Conservation (phyloP, 1,140 invertebrate species). For the Lordiphosa mommai region DNA sequence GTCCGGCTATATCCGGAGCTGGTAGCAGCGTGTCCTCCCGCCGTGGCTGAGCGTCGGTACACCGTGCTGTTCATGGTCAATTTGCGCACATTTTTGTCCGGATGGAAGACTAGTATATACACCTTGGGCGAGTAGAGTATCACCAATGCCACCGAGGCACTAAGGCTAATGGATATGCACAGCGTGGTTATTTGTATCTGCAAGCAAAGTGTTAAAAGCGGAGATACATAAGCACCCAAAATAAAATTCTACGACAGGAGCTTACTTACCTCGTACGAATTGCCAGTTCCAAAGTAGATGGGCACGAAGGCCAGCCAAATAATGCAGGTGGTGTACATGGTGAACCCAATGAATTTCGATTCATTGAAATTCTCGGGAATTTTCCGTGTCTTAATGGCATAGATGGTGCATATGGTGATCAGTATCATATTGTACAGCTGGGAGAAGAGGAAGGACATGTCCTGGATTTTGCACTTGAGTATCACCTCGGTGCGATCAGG, state of each 20-base stretch:
- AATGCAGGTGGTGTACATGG: constrained; percentile 93
- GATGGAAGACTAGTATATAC: constrained; percentile 88
- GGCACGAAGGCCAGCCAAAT: constrained; percentile 94
- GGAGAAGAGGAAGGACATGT: constrained; percentile 86
- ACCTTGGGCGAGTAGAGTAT: constrained; percentile 91
- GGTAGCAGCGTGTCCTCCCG: constrained; percentile 15
- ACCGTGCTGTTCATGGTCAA: constrained; percentile 80
- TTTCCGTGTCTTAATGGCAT: constrained; percentile 92
- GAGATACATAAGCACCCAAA: too few species aligned
- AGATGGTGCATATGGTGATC: constrained; percentile 89
- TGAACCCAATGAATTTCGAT: constrained; percentile 90
- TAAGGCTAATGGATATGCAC: constrained; percentile 89
- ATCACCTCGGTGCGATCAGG: constrained; percentile 81
- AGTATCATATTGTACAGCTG: constrained; percentile 90
- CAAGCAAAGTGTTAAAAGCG: too few species aligned
- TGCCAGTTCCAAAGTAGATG: constrained; percentile 89
- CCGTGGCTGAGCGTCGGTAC: constrained; percentile 74
- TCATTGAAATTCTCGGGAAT: constrained; percentile 95
- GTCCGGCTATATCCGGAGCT: constrained; percentile 25
- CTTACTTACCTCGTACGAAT: constrained; percentile 78
- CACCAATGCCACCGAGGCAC: constrained; percentile 87
- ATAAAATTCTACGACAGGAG: too few species aligned
- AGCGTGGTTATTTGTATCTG: constrained; percentile 88
- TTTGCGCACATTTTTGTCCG: constrained; percentile 87
- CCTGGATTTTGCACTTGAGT: constrained; percentile 86